Evolutionary conservation across 2,113 vertebrate genomes (phyloP).

Genomic region (Aythya baeri): DNA sequence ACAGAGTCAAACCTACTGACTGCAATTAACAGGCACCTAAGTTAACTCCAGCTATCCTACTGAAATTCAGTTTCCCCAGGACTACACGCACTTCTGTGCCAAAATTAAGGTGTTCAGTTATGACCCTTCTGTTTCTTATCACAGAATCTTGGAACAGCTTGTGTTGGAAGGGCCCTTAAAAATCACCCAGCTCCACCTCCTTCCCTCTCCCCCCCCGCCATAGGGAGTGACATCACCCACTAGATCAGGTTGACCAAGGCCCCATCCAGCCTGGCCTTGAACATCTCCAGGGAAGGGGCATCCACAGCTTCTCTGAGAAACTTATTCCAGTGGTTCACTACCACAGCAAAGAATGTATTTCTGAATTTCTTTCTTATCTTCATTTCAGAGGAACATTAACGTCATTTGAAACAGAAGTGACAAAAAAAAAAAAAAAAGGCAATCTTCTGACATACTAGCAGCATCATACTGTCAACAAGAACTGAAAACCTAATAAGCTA

Average conservation of each 20-base stretch:
- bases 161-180: too few relatives aligned
- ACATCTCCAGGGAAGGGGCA: too few relatives aligned
- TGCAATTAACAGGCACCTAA: neutral
- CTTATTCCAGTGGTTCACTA: too few relatives aligned
- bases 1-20: neutral
- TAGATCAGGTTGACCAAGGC: too few relatives aligned
- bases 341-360: too few relatives aligned
- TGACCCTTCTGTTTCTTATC: neutral
- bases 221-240: too few relatives aligned
- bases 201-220: too few relatives aligned
- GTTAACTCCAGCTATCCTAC: neutral
- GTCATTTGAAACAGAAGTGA: neutral
- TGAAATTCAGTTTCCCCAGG: neutral
- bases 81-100: neutral
- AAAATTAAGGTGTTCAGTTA: neutral
- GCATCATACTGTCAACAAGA: neutral
- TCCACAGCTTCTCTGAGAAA: too few relatives aligned
- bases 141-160: too few relatives aligned
- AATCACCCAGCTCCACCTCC: too few relatives aligned
- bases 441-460: neutral
- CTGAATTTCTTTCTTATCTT: neutral
- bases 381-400: neutral
- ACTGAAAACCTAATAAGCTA: neutral
- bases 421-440: neutral
- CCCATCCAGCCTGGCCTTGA: too few relatives aligned